These are phyloP conservation scores for Anoncus sp. DNA, from an alignment of 2,888 invertebrate species.

Conservation along the genomic window DNA sequence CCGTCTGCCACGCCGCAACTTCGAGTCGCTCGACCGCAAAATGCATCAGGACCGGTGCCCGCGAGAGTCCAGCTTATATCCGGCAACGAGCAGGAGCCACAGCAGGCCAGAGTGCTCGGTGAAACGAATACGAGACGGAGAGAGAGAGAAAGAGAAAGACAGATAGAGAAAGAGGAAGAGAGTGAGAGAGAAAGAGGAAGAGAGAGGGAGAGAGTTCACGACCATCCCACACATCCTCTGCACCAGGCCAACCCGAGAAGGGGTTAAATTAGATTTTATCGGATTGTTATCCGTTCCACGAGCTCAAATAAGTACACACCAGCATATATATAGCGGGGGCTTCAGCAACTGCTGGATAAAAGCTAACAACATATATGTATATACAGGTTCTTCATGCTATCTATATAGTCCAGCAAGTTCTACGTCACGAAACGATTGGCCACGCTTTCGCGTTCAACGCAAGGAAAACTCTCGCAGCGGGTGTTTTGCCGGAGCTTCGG, in stretches of 20 bases:
- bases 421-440: constrained; percentile 54
- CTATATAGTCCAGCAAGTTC: constrained; percentile 19
- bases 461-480: constrained; percentile 49
- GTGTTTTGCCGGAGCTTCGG: constrained; percentile 31
- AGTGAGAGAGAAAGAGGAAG: constrained; percentile 6
- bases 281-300: constrained; percentile 76
- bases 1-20: constrained; percentile 73
- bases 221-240: constrained; percentile 22
- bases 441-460: constrained; percentile 38
- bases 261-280: constrained; percentile 79
- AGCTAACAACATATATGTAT: constrained; percentile 31
- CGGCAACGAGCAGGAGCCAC: constrained; percentile 25
- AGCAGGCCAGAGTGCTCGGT: constrained; percentile 46
- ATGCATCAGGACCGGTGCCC: constrained; percentile 76
- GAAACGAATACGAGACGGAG: constrained; percentile 37
- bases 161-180: constrained; percentile 2
- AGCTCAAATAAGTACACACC: constrained; percentile 65
- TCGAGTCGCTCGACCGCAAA: constrained; percentile 77
- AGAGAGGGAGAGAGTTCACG: constrained; percentile 8
- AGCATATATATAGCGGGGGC: constrained; percentile 19
- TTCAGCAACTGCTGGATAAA: constrained; percentile 26
- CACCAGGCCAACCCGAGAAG: constrained; percentile 24
- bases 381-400: constrained; percentile 16
- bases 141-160: neutral
- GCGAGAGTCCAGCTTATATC: constrained; percentile 64